These are phyloP conservation scores for Stenichneumon culpator DNA, from an alignment of 2,888 invertebrate species.

Conservation along the genomic window DNA sequence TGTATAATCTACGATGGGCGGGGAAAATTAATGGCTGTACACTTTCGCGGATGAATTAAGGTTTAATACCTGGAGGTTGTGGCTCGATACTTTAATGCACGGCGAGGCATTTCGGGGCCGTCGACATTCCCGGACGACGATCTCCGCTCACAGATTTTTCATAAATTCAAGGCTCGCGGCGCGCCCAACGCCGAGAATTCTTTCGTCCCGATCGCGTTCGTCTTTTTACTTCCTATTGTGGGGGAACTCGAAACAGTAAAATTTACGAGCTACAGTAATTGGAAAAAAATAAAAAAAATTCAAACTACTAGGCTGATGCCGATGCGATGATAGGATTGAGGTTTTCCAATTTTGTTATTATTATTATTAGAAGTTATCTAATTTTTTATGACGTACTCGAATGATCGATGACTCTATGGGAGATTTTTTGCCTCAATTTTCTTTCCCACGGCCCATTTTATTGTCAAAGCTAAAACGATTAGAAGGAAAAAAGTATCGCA, in stretches of 20 bases:
- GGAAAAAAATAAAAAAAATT: no score
- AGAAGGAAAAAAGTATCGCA: background rate
- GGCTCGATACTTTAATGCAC: background rate
- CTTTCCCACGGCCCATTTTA: background rate
- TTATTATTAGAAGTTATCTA: background rate
- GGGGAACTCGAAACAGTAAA: no score
- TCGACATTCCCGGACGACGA: constrained; percentile 36
- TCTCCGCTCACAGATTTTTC: constrained; percentile 4
- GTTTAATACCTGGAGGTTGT: constrained; percentile 6
- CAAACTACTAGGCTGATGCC: no score
- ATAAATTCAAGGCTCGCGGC: constrained; percentile 25
- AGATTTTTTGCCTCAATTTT: no score
- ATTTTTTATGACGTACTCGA: background rate
- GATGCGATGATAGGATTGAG: no score
- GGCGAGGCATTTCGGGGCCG: constrained; percentile 39
- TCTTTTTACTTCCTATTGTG: background rate
- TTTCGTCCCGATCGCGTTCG: background rate
- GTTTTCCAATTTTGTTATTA: background rate
- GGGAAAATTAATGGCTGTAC: constrained; percentile 10
- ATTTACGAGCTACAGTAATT: no score
- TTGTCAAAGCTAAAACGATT: background rate
- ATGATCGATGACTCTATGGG: no score
- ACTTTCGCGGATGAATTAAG: constrained; percentile 14
- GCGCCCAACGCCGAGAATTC: background rate
- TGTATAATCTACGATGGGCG: constrained; percentile 4